Percentiles rank a stretch among this genome's conserved stretches.
These are phyloP conservation scores for Mechanitis mazaeus DNA, from an alignment of 2,888 invertebrate genomes.

Conservation along the genomic window DNA sequence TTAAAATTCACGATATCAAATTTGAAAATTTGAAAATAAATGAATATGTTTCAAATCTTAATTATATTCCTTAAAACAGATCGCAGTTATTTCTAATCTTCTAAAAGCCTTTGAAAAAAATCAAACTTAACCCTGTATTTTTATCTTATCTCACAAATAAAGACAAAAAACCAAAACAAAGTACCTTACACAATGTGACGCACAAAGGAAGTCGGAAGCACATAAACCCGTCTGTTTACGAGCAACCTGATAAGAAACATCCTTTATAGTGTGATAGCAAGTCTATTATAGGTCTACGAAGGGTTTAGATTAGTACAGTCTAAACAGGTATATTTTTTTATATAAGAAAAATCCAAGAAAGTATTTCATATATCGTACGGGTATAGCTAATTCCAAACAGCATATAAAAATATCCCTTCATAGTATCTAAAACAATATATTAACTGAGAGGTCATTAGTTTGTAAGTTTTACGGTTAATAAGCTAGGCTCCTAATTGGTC, in stretches of 20 bases:
- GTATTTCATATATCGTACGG: too few relatives aligned
- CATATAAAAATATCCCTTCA: slow-evolving; percentile 44
- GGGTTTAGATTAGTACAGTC: too few relatives aligned
- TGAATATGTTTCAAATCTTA: too few relatives aligned
- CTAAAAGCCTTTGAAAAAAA: not conserved
- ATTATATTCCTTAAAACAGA: too few relatives aligned
- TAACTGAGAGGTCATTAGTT: slow-evolving; percentile 3
- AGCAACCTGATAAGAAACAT: slow-evolving; percentile 35
- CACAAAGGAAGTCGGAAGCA: slow-evolving; percentile 44
- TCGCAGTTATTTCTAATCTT: too few relatives aligned
- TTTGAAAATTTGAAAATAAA: too few relatives aligned
- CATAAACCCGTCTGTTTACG: slow-evolving; percentile 45
- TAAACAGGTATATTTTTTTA: too few relatives aligned
- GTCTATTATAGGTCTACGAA: too few relatives aligned
- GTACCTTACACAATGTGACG: slow-evolving; percentile 36
- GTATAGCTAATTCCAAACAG: too few relatives aligned
- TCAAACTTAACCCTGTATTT: not conserved
- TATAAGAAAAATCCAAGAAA: too few relatives aligned
- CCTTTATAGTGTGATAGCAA: slow-evolving; percentile 20
- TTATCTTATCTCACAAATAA: slow-evolving; percentile 22
- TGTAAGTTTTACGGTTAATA: slow-evolving; percentile 49
- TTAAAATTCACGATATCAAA: too few relatives aligned
- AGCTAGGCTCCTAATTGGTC: slow-evolving; percentile 60
- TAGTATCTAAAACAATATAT: slow-evolving; percentile 45
- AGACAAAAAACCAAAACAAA: slow-evolving; percentile 33